These are phyloP conservation scores for Leptopilina myrica DNA, from an alignment of 2,888 invertebrate genomes.

Conservation along the genomic window DNA sequence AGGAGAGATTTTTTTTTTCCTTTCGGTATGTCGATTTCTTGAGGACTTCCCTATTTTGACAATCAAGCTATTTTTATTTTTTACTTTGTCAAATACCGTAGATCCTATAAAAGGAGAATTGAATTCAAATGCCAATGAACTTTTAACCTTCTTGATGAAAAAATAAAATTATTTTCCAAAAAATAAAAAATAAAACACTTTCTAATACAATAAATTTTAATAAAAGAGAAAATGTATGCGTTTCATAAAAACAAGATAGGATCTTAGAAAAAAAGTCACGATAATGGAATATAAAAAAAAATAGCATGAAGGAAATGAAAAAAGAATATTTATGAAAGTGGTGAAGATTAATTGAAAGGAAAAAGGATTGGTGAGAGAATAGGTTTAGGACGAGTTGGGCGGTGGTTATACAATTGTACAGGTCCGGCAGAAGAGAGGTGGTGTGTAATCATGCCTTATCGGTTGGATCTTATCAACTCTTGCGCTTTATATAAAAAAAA, in stretches of 20 bases:
- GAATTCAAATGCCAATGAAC: conserved; percentile 27
- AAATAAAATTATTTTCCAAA: too few species aligned
- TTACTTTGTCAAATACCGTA: conserved; percentile 4
- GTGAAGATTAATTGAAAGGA: conserved; percentile 16
- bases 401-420: conserved; percentile 42
- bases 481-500: conserved; percentile 70
- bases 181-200: neutral
- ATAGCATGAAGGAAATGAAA: neutral
- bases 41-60: conserved; percentile 37
- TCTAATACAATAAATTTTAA: neutral
- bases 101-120: conserved; percentile 33
- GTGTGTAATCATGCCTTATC: conserved; percentile 75
- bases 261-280: neutral
- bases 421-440: conserved; percentile 51
- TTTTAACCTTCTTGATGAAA: neutral
- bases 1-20: conserved; percentile 23
- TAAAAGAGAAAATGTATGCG: neutral
- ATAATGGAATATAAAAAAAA: neutral
- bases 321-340: conserved; percentile 2
- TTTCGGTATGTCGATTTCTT: conserved; percentile 38
- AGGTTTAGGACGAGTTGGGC: conserved; percentile 17
- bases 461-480: conserved; percentile 72
- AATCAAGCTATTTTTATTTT: neutral
- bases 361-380: conserved; percentile 4
- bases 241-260: neutral